These are phyloP conservation scores for Indicator maculatus DNA, from an alignment of 2,113 vertebrate species.

Conservation along the genomic window DNA sequence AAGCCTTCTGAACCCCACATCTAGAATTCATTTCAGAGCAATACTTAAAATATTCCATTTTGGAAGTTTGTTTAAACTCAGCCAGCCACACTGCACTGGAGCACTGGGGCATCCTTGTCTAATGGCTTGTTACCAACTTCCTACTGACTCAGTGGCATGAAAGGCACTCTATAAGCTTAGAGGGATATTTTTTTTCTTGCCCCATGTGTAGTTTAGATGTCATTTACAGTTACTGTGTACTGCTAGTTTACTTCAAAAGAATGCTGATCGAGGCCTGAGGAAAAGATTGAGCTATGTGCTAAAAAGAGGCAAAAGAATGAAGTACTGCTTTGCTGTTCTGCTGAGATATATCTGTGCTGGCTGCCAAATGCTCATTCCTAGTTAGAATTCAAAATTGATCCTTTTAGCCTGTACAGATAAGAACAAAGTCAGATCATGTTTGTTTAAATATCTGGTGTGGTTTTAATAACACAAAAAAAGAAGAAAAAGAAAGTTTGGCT, in stretches of 20 bases:
- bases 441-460: not conserved
- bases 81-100: not conserved
- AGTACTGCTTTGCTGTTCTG: constrained; percentile 1
- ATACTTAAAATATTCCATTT: constrained; percentile 3
- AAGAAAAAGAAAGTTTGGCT: not conserved
- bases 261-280: constrained; percentile 32
- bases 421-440: not conserved
- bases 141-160: constrained; percentile 15
- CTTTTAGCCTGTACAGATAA: not conserved
- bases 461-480: not conserved
- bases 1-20: not conserved
- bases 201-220: constrained; percentile 33
- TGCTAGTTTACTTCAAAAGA: constrained; percentile 63
- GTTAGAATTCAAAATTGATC: not conserved
- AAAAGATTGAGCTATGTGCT: constrained; percentile 16
- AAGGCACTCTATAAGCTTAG: constrained; percentile 12
- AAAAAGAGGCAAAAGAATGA: constrained; percentile 44
- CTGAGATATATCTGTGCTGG: constrained; percentile 3
- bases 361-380: not conserved
- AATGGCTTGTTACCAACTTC: constrained; percentile 32
- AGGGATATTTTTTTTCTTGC: not conserved
- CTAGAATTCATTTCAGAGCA: not conserved
- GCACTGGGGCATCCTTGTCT: not conserved
- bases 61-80: constrained; percentile 22
- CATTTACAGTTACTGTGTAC: constrained; percentile 36